Conservation (phyloP, 2,113 vertebrate genomes). For the Nestor notabilis region DNA sequence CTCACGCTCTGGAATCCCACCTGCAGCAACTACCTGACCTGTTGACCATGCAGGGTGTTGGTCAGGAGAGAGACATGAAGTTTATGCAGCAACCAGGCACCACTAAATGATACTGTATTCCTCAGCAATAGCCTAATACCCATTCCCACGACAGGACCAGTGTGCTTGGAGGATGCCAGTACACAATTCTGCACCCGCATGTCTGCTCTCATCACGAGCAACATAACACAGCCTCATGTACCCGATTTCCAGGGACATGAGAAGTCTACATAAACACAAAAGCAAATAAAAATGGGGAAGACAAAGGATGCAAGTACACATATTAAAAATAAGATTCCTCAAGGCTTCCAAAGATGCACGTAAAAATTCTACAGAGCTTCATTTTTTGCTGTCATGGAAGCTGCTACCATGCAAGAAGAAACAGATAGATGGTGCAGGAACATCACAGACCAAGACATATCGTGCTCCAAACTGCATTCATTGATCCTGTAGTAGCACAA, state of each 20-base stretch:
- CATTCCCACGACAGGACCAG: background rate
- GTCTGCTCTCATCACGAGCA: background rate
- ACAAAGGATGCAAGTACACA: background rate
- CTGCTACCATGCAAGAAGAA: background rate
- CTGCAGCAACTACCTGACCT: background rate
- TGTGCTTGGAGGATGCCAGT: background rate
- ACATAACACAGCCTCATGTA: background rate
- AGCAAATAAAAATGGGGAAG: background rate
- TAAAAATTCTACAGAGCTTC: background rate
- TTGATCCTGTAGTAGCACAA: background rate
- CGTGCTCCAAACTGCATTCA: background rate
- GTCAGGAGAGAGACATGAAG: background rate
- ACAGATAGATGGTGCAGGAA: background rate
- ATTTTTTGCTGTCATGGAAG: background rate
- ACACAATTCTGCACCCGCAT: background rate
- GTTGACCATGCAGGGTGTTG: background rate
- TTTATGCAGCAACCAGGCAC: background rate
- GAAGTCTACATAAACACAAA: background rate
- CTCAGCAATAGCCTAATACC: background rate
- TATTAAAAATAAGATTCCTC: background rate
- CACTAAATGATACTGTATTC: background rate
- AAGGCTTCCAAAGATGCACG: background rate
- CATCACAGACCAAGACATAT: background rate
- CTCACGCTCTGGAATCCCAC: background rate
- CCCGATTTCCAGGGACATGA: background rate